A percentile compares a stretch with the other conserved stretches of the same genome.
These are phyloP conservation scores for Entomobrya multifasciata DNA, from an alignment of 2,888 invertebrate species.

Conservation along the genomic window DNA sequence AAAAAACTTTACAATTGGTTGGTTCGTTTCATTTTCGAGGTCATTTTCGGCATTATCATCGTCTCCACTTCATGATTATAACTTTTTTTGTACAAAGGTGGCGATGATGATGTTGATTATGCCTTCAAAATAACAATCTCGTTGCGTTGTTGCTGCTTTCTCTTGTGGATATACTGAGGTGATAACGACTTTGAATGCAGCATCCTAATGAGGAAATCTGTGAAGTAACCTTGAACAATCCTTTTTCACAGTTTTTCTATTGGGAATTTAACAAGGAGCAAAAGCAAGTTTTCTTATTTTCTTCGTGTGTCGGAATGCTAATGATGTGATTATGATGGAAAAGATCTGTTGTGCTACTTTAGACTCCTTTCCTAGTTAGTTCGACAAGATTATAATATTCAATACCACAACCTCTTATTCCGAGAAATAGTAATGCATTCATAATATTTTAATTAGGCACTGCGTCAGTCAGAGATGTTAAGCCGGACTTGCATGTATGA, in stretches of 20 bases:
- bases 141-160: neutral
- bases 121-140: neutral
- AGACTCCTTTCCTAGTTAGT: neutral
- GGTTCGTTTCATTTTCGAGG: conserved; percentile 39
- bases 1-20: conserved; percentile 37
- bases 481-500: neutral
- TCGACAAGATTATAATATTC: neutral
- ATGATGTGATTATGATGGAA: neutral
- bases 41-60: conserved; percentile 30
- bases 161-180: neutral
- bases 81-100: neutral
- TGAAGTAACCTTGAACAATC: conserved; percentile 1
- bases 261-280: neutral
- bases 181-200: neutral
- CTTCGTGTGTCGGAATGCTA: neutral
- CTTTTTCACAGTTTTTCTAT: neutral
- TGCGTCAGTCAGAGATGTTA: neutral
- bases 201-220: conserved; percentile 17
- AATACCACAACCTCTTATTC: too few relatives aligned
- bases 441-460: conserved; percentile 24
- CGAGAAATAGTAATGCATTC: too few relatives aligned
- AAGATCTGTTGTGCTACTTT: neutral
- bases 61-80: neutral
- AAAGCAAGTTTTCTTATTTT: too few relatives aligned
- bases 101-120: neutral